Evolutionary conservation across 2,113 vertebrate species (phyloP), one percentile per base, ranked within the genome.

Genomic region (Cnemophilus loriae): DNA sequence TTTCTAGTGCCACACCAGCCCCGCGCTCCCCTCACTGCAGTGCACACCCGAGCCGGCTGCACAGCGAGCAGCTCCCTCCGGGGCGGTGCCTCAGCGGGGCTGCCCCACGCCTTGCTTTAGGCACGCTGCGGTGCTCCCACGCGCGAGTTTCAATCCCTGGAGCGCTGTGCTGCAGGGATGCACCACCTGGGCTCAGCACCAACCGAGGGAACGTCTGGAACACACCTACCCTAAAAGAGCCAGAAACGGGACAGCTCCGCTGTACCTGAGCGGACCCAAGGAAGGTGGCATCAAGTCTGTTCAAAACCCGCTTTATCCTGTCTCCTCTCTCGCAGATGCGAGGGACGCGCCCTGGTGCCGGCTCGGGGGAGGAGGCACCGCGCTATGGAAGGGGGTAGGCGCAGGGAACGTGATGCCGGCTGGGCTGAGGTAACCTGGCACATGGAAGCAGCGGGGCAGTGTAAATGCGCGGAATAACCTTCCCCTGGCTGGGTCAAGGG

Each of bases 41-140:
- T 1, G 4, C n/a, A 1, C 23, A 9, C 1, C 20, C 1, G 1
- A 6, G 37, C 4, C 0, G 1, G 44, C 41, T 3, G 71, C 33
- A 1, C 5, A 5, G 39, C 7, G 16, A 27, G 33, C 61, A 26
- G 39, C 75, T 41, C 39, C 33, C 17, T 1, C 0, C 0, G 1
- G 24, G 19, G 24, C 86, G 1, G 10, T 1, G 23, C 55, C 32
- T 0, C 9, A 23, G 59, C 57, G 13, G 11, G 9, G 39, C 64
- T 47, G 49, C 3, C 52, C 6, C n/a, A 3, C 1, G 0, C 33
- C 69, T 44, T 44, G 46, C 56, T 63, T 6, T 10, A 41, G 39
- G 33, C 3, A 0, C 1, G 3, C 46, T 6, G 26, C 1, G 5
- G 53, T 5, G 39, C 6, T 60, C n/a, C 49, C 41, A 4, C 1